Conservation (phyloP, 2,797 vertebrate genomes). For the Champsocephalus gunnari region DNA sequence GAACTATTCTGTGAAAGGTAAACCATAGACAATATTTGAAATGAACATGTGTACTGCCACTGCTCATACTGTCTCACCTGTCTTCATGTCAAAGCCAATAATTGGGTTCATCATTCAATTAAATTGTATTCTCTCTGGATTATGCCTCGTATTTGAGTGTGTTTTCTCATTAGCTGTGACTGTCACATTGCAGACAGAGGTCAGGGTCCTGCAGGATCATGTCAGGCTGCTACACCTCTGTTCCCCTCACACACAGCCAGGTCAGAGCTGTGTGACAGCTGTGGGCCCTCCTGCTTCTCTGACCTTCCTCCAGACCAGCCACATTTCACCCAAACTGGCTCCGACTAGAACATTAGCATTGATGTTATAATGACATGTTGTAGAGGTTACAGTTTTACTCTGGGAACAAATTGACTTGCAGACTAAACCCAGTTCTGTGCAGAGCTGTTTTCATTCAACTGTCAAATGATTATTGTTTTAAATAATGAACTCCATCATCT, state of each 20-base stretch:
- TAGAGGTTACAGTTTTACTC: constrained; percentile 1
- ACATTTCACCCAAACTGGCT: constrained; percentile 52
- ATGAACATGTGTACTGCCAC: too few relatives aligned
- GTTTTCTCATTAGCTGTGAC: constrained; percentile 55
- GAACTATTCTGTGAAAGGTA: too few relatives aligned
- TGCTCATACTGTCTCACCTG: neutral
- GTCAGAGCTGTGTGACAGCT: constrained; percentile 66
- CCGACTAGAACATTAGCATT: constrained; percentile 25
- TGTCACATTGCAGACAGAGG: constrained; percentile 48
- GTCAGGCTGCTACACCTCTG: constrained; percentile 51
- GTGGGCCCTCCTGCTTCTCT: constrained; percentile 42
- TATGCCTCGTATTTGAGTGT: constrained; percentile 28
- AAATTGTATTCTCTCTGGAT: constrained; percentile 1
- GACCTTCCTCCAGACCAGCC: constrained; percentile 38
- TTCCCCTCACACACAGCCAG: constrained; percentile 35
- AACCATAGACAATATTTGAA: too few relatives aligned
- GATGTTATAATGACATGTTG: constrained; percentile 1
- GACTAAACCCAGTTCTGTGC: neutral
- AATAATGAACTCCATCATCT: constrained; percentile 24
- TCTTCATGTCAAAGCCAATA: neutral
- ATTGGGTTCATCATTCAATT: neutral
- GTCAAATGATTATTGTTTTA: constrained; percentile 11
- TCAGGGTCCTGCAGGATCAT: constrained; percentile 59
- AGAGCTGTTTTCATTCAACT: constrained; percentile 26
- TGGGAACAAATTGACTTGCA: neutral